Conservation (phyloP, 1,140 invertebrate genomes). For the Cylas formicarius region DNA sequence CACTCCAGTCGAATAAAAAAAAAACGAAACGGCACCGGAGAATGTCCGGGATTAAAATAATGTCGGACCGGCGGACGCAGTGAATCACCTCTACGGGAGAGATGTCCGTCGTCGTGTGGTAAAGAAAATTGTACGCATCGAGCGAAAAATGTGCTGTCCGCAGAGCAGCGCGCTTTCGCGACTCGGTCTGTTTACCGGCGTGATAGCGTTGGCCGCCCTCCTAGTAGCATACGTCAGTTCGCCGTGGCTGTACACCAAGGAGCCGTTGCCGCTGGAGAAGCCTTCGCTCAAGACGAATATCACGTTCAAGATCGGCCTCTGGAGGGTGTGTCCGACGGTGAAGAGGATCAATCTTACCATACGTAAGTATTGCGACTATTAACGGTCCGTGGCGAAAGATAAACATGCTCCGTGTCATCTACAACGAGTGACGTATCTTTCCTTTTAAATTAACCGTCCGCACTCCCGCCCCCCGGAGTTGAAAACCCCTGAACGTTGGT, state of each 20-base stretch:
- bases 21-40: too few species aligned
- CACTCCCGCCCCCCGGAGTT: too few species aligned
- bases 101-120: too few species aligned
- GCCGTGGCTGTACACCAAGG: conserved; percentile 46
- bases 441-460: too few species aligned
- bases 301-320: conserved; percentile 45
- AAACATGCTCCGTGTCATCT: too few species aligned
- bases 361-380: conserved; percentile 39
- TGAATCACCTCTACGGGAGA: too few species aligned
- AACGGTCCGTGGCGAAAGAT: conserved; percentile 5
- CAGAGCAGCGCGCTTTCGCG: conserved; percentile 39
- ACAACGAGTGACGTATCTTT: too few species aligned
- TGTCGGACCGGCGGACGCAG: too few species aligned
- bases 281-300: conserved; percentile 41
- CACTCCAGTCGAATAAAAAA: too few species aligned
- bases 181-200: conserved; percentile 42
- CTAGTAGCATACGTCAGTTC: conserved; percentile 46
- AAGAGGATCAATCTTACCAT: conserved; percentile 38
- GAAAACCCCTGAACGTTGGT: too few species aligned
- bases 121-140: too few species aligned
- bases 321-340: conserved; percentile 46
- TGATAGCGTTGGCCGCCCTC: conserved; percentile 41
- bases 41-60: too few species aligned
- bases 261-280: conserved; percentile 44
- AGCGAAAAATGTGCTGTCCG: conserved; percentile 42